Base-by-base conservation (phyloP, 2,113 vertebrate genomes). In the Epinephelus fuscoguttatus region DNA sequence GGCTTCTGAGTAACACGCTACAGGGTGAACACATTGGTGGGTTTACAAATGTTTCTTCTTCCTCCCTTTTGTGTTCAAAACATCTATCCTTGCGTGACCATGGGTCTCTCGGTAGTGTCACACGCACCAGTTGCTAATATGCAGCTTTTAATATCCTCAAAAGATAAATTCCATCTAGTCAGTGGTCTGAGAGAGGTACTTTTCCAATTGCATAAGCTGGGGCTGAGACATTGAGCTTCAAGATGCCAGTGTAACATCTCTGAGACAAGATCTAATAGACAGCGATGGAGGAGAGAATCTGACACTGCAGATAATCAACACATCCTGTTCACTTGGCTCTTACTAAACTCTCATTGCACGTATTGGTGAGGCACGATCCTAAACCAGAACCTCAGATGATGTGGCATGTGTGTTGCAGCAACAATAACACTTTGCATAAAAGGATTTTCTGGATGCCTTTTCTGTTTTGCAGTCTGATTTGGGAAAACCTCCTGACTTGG, bases 161-260 rank as follows among this genome's bases (percentile, higher is more conserved):
- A 94, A 93, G 93, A 90, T 84, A 87, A 89, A 95, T 94, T 94
- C 93, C 92, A 91, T 70, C 84, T 77, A 91, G 60, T 27, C 92
- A 94, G 67, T 91, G 88, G 88, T 87, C 88, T 93, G 92, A 90
- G 75, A 91, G 88, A 90, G 82, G 86, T 88, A 76, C 77, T 89
- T 92, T 90, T 91, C 89, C 88, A 80, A 88, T 78, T 91, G 74
- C 83, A 40, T 89, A 86, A 85, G 83, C 84, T 75, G 49, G 70
- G 63, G 74, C 78, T 3, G 4, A 66, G 79, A 88, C 27, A 82
- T 74, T 86, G 67, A 87, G 83, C 85, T 72, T 75, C 15, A 45
- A 13, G 5, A 68, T 53, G 80, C 10, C 66, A 83, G 89, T 57
- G 53, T 61, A 87, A 63, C 55, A 45, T 86, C 80, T 81, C 14